Evolutionary conservation across 2,888 invertebrate species (phyloP), one percentile per base, ranked within the genome.

Genomic region (Cataglyphis altisquamis): DNA sequence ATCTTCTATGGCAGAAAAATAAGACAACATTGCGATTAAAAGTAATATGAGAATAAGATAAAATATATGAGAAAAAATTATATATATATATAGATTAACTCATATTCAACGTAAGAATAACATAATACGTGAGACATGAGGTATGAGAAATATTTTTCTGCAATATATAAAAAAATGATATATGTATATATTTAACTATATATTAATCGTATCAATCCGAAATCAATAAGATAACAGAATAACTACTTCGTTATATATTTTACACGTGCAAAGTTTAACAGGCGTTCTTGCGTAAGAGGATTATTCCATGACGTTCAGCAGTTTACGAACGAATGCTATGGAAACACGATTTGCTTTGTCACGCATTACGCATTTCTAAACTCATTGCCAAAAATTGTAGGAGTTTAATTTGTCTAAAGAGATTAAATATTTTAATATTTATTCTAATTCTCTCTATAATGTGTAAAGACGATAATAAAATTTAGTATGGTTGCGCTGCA

Each of bases 211-310:
- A 32, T n/a, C 6, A 9, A 25, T 18, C 9, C 10, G 15, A 21
- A 21, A 18, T 63, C 21, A 74, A 45, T 32, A 39, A 45, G 1
- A 36, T 36, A 36, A 36, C 36, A 36, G 36, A 36, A 36, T 36
- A 36, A 36, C 36, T 36, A 36, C 29, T 25, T 64, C 5, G 63
- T 39, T 36, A n/a, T 36, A n/a, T 64, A 66, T 29, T 75, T 10
- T 36, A 32, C 25, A 15, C 25, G 39, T 41, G 36, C 57, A 1
- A 48, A 81, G 72, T 85, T 86, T 74, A 82, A 70, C 82, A 82
- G 74, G 78, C 84, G 72, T 84, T 84, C 87, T 86, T 84, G 85
- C 84, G 66, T 89, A 91, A 92, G 91, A 89, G 91, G 91, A 93
- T 92, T 93, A 92, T 64, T 63, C 10, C 5, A 32, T 90, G 87